Evolutionary conservation across 1,140 invertebrate species (phyloP).

Genomic region (Drosophila ohnishii): DNA sequence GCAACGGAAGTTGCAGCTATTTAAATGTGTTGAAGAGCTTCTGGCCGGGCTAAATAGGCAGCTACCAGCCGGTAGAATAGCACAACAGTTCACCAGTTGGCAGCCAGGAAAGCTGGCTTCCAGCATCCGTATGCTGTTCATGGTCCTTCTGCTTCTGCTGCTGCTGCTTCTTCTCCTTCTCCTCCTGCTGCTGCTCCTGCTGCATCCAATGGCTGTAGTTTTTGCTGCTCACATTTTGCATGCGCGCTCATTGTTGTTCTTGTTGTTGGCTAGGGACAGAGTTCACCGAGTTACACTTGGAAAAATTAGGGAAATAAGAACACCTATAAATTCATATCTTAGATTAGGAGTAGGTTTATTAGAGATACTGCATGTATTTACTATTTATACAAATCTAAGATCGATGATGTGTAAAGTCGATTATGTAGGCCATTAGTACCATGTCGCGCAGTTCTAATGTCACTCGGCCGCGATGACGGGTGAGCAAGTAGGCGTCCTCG

Average conservation of each 20-base stretch:
- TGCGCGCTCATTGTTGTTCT: slow-evolving; percentile 34
- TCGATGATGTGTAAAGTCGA: not conserved
- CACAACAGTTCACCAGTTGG: slow-evolving; percentile 43
- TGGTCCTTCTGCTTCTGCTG: not conserved
- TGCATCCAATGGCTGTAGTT: slow-evolving; percentile 18
- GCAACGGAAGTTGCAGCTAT: slow-evolving; percentile 72
- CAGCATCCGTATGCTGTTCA: slow-evolving; percentile 22
- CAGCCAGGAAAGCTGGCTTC: slow-evolving; percentile 29
- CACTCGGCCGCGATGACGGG: slow-evolving; percentile 89
- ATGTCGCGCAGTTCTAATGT: slow-evolving; percentile 89
- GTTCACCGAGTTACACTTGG: slow-evolving; percentile 14
- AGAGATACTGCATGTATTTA: not conserved
- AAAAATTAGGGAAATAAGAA: not conserved
- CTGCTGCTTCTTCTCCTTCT: not conserved
- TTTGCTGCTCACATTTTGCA: slow-evolving; percentile 45
- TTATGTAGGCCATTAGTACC: slow-evolving; percentile 50
- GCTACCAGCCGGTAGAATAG: slow-evolving; percentile 22
- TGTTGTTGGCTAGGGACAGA: slow-evolving; percentile 25
- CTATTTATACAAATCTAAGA: not conserved
- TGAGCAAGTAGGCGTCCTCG: slow-evolving; percentile 88
- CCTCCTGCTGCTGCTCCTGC: not conserved
- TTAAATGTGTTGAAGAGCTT: slow-evolving; percentile 71
- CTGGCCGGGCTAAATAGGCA: slow-evolving; percentile 29
- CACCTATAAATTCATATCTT: not conserved
- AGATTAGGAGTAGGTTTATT: not conserved